A percentile compares a stretch with the other conserved stretches of the same genome.
These are phyloP conservation scores for Sorex araneus DNA, from an alignment of 2,113 vertebrate genomes.

Conservation along the genomic window DNA sequence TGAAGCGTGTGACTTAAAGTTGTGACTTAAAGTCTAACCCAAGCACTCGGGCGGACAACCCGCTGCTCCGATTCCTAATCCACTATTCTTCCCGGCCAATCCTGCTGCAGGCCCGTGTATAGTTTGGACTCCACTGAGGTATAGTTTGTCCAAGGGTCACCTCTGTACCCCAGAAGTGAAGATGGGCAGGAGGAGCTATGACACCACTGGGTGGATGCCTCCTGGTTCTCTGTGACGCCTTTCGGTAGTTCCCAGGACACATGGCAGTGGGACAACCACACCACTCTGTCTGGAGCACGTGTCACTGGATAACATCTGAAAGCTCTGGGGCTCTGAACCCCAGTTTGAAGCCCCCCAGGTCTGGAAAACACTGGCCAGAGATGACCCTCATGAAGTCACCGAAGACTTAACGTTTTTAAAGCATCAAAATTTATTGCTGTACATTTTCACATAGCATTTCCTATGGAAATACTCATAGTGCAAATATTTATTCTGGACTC, in stretches of 20 bases:
- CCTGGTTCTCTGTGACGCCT: not conserved
- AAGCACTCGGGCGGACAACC: not conserved
- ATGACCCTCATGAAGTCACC: conserved; percentile 56
- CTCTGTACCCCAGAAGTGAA: not conserved
- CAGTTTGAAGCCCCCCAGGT: not conserved
- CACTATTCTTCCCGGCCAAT: not conserved
- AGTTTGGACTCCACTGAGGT: not conserved
- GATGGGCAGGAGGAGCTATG: accelerated
- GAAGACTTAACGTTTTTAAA: conserved; percentile 81
- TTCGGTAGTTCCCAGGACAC: not conserved
- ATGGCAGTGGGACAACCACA: accelerated
- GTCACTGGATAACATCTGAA: not conserved
- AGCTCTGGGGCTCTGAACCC: not conserved
- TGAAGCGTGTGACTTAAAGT: not conserved
- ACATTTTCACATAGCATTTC: conserved; percentile 78
- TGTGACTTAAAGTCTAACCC: not conserved
- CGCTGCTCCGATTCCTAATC: not conserved
- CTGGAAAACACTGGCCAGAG: conserved; percentile 11
- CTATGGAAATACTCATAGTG: conserved; percentile 83
- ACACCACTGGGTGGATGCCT: no score
- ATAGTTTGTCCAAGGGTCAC: not conserved
- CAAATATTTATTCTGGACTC: conserved; percentile 78
- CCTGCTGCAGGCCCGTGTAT: not conserved
- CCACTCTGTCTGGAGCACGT: not conserved
- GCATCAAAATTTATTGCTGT: conserved; percentile 84